Evolutionary conservation across 53 echinoderm and acorn worm species (phyloP).

Genomic region (Hippasteria phrygiana): DNA sequence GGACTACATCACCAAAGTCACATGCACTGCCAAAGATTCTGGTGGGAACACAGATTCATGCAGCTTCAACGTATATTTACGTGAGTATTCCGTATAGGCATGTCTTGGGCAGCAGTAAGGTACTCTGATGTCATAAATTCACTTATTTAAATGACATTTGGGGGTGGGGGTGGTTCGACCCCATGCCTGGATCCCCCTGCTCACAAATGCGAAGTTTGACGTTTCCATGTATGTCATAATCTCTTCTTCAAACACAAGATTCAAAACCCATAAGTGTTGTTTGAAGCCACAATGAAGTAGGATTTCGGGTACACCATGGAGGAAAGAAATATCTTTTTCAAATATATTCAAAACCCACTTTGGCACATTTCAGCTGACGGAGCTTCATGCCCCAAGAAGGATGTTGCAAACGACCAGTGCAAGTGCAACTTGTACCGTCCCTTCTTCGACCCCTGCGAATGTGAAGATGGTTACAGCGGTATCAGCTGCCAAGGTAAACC

Average conservation of each 20-base stretch:
- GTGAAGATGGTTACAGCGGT: slow-evolving; percentile 36
- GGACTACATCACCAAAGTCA: slow-evolving; percentile 14
- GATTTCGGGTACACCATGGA: too few species aligned
- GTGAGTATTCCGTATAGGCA: slow-evolving; percentile 28
- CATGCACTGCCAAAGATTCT: slow-evolving; percentile 9
- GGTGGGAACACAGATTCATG: not conserved
- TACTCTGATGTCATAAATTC: too few species aligned
- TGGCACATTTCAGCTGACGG: slow-evolving; percentile 25
- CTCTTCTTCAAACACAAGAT: too few species aligned
- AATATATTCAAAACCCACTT: not conserved
- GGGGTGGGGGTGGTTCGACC: too few species aligned
- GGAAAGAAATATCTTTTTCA: too few species aligned
- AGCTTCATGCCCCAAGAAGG: not conserved
- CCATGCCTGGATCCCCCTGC: too few species aligned
- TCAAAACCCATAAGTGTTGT: too few species aligned
- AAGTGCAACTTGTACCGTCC: not conserved
- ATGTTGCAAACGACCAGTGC: not conserved
- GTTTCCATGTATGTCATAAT: too few species aligned
- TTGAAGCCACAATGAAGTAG: too few species aligned
- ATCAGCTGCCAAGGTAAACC: slow-evolving; percentile 38
- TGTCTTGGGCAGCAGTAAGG: too few species aligned
- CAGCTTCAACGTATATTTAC: slow-evolving; percentile 10
- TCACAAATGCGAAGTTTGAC: too few species aligned
- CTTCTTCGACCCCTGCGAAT: slow-evolving; percentile 35
- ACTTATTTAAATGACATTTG: too few species aligned